Percentiles rank a stretch among this genome's conserved stretches.
phyloP scores from a whole-genome alignment of 2,113 vertebrate genomes.

The Hystrix brachyura region DNA sequence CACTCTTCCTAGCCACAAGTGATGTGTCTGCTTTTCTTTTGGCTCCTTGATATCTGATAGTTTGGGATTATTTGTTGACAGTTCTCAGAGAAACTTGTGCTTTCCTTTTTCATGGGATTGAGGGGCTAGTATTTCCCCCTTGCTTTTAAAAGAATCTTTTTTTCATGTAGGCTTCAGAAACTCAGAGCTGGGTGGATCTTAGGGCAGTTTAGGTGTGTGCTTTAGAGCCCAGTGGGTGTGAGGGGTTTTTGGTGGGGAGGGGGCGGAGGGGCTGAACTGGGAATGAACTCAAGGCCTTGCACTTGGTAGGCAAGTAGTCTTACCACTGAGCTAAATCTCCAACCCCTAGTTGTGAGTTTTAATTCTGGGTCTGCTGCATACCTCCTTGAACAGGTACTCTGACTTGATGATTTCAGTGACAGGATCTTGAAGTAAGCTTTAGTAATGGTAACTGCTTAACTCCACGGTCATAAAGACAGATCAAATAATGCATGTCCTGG shows the following conservation, averaged over 20 bases:
- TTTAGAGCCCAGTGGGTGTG: not conserved
- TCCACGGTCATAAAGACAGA: not conserved
- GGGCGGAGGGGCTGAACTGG: not conserved
- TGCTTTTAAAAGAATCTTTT: not conserved
- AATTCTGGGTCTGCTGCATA: not conserved
- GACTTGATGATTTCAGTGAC: not conserved
- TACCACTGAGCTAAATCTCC: too few relatives aligned
- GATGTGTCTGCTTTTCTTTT: not conserved
- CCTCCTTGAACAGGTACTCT: not conserved
- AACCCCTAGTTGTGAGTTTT: not conserved
- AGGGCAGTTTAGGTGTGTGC: not conserved
- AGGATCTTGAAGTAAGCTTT: not conserved
- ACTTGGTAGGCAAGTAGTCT: too few relatives aligned
- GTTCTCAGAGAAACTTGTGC: not conserved
- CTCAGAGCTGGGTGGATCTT: not conserved
- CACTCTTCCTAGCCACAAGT: not conserved
- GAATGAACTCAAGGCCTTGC: too few relatives aligned
- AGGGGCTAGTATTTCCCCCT: not conserved
- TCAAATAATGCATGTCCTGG: accelerated
- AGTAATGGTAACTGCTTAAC: too few relatives aligned
- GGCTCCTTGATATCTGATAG: not conserved
- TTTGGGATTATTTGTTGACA: not conserved
- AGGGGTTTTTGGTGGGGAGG: too few relatives aligned
- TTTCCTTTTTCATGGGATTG: not conserved
- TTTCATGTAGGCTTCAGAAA: not conserved